Conservation (phyloP, 2,113 vertebrate species). For the Scytalopus superciliaris region DNA sequence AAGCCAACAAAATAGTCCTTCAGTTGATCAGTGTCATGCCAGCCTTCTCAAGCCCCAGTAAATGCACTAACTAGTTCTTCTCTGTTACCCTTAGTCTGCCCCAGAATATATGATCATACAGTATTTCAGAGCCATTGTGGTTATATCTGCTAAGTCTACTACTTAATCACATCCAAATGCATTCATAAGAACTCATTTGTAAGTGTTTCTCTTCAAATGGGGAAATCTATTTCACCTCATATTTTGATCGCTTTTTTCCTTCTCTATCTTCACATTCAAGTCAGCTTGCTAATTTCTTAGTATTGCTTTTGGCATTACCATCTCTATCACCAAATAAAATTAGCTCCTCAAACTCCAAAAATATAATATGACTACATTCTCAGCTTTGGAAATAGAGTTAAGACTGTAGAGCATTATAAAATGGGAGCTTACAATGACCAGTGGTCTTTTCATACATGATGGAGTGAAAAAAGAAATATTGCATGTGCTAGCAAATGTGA, state of each 20-base stretch:
- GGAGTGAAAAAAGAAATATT: not conserved
- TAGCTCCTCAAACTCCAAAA: not conserved
- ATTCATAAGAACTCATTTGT: not conserved
- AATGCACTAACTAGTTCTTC: not conserved
- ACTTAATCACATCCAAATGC: not conserved
- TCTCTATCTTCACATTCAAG: not conserved
- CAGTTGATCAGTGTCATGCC: not conserved
- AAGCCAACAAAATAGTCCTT: not conserved
- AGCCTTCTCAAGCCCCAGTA: not conserved
- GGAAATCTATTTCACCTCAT: not conserved
- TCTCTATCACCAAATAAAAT: not conserved
- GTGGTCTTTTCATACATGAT: not conserved
- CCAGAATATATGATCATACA: not conserved
- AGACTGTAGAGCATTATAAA: not conserved
- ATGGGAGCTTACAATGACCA: not conserved
- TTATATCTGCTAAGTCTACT: not conserved
- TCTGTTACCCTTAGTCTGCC: not conserved
- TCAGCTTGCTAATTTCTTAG: not conserved
- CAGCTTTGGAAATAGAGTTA: not conserved
- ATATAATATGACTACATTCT: not conserved
- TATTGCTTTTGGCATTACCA: not conserved
- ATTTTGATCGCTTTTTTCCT: not conserved
- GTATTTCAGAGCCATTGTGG: not conserved
- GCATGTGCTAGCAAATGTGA: not conserved
- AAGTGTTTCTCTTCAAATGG: not conserved